Conservation (phyloP, 2,797 vertebrate species). For the Enteromius thamalakanensis region DNA sequence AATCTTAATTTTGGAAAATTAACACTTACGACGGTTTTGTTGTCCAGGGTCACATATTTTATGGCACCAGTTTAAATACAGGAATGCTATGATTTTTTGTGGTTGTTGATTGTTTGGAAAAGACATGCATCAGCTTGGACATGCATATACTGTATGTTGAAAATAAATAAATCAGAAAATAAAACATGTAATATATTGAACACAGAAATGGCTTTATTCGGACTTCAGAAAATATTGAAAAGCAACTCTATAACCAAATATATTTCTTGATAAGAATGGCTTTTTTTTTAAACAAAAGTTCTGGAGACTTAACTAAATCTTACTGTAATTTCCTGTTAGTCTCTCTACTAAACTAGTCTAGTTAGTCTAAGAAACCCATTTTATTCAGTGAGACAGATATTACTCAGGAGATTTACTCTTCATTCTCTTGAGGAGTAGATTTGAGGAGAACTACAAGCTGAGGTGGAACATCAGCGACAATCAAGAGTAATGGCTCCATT, state of each 20-base stretch:
- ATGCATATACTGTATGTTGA: background rate
- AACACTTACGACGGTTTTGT: too few relatives aligned
- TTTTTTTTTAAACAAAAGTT: background rate
- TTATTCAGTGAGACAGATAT: background rate
- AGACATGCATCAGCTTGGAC: background rate
- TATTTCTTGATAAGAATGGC: background rate
- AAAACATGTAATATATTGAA: background rate
- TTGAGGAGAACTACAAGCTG: conserved; percentile 2
- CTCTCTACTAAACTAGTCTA: background rate
- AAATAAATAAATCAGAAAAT: background rate
- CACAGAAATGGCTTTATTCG: background rate
- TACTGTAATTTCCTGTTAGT: background rate
- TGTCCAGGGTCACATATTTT: background rate
- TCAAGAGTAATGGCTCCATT: conserved; percentile 11
- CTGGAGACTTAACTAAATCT: background rate
- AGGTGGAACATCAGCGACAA: background rate
- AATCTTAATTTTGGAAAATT: too few relatives aligned
- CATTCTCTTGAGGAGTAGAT: conserved; percentile 12
- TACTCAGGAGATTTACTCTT: conserved; percentile 17
- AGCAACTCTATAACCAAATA: background rate
- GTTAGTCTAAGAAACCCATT: background rate
- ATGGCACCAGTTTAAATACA: background rate
- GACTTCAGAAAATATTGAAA: background rate
- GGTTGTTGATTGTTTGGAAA: background rate
- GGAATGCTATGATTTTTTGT: background rate